Evolutionary conservation across 2,113 vertebrate species (phyloP), one percentile per base, ranked within the genome.

Genomic region (Jacana jacana): DNA sequence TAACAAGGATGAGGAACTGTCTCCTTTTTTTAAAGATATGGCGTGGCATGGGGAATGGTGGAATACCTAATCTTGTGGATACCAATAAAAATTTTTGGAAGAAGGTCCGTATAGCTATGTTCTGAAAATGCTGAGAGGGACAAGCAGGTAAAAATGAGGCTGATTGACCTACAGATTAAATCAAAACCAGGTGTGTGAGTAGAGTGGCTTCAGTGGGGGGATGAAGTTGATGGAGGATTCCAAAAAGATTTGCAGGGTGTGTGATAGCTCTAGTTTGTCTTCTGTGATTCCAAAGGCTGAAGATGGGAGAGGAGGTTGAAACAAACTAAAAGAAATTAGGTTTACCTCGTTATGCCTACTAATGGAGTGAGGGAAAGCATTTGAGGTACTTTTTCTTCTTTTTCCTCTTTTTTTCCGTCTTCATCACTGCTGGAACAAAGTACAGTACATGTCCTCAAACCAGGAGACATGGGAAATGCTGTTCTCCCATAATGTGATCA

Each of bases 21-120:
- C 39, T 37, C 8, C 0, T 52, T 72, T 18, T n/a, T 33, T n/a
- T 27, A 20, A 48, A 17, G 51, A 15, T 25, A 22, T 1, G 0
- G 22, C 48, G 57, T 25, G 12, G 13, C 39, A 12, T 28, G 19
- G 55, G 60, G 27, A 49, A 39, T 49, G 23, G 16, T 40, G 46
- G 42, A 31, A 82, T 54, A 28, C 22, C 35, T 61, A 6, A 20
- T 72, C 9, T 7, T 46, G 46, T 31, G 35, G 27, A 12, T 39
- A 28, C 20, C 44, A 30, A 5, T n/a, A 33, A 33, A 8, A 5
- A 17, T 40, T 48, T 57, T 68, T 25, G 19, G 13, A 73, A 40
- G 13, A 73, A 40, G 52, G 39, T 13, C n/a, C 23, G 5, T 52
- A 13, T 79, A 33, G 61, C 33, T 10, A 6, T 9, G 4, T 70